phyloP scores from a whole-genome alignment of 2,888 invertebrate genomes.

The Nymphalis c-album region DNA sequence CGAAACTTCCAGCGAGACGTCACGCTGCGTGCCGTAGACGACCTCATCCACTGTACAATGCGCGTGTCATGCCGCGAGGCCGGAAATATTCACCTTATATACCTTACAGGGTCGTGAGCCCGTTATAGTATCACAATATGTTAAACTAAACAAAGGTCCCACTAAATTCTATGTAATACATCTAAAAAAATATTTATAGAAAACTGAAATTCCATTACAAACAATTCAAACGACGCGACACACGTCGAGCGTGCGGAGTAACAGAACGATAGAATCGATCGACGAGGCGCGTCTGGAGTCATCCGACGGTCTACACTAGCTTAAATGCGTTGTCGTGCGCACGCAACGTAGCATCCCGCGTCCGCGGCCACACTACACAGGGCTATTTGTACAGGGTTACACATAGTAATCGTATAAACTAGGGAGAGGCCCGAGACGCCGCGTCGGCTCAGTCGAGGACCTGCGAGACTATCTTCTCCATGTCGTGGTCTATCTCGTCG shows the following conservation, averaged over 20 bases:
- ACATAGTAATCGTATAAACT: not conserved
- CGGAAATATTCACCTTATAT: constrained; percentile 50
- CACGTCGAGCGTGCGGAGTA: not conserved
- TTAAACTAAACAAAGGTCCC: constrained; percentile 71
- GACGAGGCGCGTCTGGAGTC: not conserved
- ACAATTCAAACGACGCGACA: constrained; percentile 12
- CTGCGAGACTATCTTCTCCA: constrained; percentile 89
- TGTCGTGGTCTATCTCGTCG: constrained; percentile 85
- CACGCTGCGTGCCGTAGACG: constrained; percentile 6
- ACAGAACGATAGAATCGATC: no score
- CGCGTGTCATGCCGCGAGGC: constrained; percentile 25
- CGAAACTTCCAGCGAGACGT: constrained; percentile 10
- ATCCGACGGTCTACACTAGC: not conserved
- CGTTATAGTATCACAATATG: constrained; percentile 77
- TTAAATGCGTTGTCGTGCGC: constrained; percentile 24
- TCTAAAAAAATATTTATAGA: constrained; percentile 65
- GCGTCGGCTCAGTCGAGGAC: constrained; percentile 55
- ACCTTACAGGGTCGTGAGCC: constrained; percentile 67
- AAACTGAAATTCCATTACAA: constrained; percentile 51
- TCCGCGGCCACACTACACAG: not conserved
- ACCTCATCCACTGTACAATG: constrained; percentile 40
- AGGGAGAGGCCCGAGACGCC: not conserved
- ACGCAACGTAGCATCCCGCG: not conserved
- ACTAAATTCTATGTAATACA: constrained; percentile 61
- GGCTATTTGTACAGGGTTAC: not conserved